A percentile compares a stretch with the other conserved stretches of the same genome.
Conservation (phyloP, 64 coral and sea anemone species). For the Montipora efflorescens region DNA sequence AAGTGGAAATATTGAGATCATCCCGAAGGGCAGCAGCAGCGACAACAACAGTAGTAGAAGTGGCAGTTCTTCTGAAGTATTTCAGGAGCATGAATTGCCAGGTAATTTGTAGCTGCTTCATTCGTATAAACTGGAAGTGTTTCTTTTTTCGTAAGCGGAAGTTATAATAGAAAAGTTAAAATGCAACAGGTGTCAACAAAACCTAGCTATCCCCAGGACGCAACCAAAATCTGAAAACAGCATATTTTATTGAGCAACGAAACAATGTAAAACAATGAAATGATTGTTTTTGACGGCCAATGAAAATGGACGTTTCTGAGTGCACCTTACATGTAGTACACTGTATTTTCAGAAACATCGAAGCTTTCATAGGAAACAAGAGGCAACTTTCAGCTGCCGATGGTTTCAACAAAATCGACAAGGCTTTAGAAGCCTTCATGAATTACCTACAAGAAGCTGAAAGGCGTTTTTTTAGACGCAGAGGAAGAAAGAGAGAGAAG, state of each 20-base stretch:
- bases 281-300: neutral
- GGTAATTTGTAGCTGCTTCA: too few relatives aligned
- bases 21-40: neutral
- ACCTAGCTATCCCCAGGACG: neutral
- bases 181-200: neutral
- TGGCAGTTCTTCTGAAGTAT: neutral
- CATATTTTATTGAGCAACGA: neutral
- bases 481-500: too few relatives aligned
- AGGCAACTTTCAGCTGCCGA: neutral
- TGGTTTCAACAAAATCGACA: neutral
- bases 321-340: neutral
- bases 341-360: neutral
- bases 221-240: neutral
- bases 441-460: neutral
- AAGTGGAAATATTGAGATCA: neutral
- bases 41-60: neutral
- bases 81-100: neutral
- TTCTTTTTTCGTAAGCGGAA: too few relatives aligned
- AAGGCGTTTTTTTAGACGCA: neutral
- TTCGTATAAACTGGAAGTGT: too few relatives aligned
- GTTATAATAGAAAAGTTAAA: neutral
- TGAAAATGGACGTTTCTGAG: neutral
- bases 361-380: neutral
- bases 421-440: neutral
- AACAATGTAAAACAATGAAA: neutral